Conservation (phyloP, 2,888 invertebrate genomes). For the Tiliacea citrago region DNA sequence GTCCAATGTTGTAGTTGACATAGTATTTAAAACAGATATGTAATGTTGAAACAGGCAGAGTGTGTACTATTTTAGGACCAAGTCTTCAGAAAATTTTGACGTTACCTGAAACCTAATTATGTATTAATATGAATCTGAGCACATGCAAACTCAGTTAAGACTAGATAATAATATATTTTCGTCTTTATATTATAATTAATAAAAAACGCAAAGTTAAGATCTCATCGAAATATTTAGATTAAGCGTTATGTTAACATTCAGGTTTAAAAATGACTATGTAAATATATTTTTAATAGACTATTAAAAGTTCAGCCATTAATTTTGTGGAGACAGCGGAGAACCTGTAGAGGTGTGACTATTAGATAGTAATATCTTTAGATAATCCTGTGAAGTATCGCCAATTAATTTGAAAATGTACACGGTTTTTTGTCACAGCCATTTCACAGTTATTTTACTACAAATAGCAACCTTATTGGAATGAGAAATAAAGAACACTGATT, state of each 20-base stretch:
- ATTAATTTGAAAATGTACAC: neutral
- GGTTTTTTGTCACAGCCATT: neutral
- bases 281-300: constrained; percentile 18
- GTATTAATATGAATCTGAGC: constrained; percentile 48
- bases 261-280: constrained; percentile 24
- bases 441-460: neutral
- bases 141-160: constrained; percentile 34
- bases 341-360: neutral
- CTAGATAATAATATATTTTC: constrained; percentile 36
- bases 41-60: constrained; percentile 16
- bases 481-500: neutral
- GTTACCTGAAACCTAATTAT: constrained; percentile 34
- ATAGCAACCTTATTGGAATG: neutral
- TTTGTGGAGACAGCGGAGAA: constrained; percentile 10
- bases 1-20: neutral
- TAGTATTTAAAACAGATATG: constrained; percentile 22
- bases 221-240: constrained; percentile 65
- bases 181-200: constrained; percentile 32
- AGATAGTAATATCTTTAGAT: neutral
- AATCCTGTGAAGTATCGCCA: neutral
- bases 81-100: constrained; percentile 14
- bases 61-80: constrained; percentile 27
- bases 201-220: constrained; percentile 63
- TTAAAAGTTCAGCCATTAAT: constrained; percentile 40
- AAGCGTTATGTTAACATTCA: constrained; percentile 51